Base-by-base conservation (phyloP, 2,797 vertebrate genomes). In the Dromococcyx pavoninus region DNA sequence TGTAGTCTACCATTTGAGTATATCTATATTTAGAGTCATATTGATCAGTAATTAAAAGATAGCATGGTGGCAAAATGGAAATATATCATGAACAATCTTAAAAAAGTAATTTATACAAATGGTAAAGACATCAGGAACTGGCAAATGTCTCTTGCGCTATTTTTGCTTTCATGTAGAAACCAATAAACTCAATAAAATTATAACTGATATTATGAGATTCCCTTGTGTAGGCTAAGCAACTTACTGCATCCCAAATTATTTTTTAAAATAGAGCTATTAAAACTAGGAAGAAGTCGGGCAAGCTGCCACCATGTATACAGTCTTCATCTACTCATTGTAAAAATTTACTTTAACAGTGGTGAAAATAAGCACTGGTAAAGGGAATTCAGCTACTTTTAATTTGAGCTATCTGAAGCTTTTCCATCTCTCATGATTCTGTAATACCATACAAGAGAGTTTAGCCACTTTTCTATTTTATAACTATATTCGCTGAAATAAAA, bases 21-120 rank as follows among this genome's bases (percentile, higher is more conserved):
- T 93, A 93, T 97, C 97, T 98, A 98, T 97, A 97, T 97, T 98
- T 98, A 97, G 94, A 95, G 82, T 87, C 64, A 27, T 97, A 98
- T 98, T 95, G 98, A 98, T 98, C 94, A 93, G 93, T 94, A 96
- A 92, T 95, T 95, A 89, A 96, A 97, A 91, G 61, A 88, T 32
- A 91, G 46, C 81, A 67, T 86, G 89, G 94, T 94, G 96, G 69
- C 80, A 88, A 96, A 93, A 89, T 87, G 92, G 90, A 96, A 96
- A 95, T 82, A 91, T 41, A 54, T 88, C 64, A 89, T 86, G 94
- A 83, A 88, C 54, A 84, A 88, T 65, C 60, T 61, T 71, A 94
- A 93, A 90, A 65, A 86, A 96, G 73, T 91, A 87, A 92, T 76
- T 89, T 89, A 74, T 88, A 75, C 77, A 96, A 92, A 89, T 37